Conservation (phyloP, 2,888 invertebrate genomes). For the Philopedon plagiatum region DNA sequence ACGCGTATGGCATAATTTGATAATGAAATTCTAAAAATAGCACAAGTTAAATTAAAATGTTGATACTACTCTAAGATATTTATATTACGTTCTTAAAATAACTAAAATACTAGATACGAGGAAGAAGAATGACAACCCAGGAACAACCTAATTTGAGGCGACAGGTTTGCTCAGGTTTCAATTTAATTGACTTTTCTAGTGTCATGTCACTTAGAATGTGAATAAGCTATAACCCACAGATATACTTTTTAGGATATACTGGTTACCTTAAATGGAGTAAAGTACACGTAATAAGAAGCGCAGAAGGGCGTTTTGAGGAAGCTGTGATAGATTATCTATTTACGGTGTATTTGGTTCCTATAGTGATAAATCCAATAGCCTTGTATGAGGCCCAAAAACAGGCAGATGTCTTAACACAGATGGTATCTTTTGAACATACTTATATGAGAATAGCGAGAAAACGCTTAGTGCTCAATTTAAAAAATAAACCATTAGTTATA, state of each 20-base stretch:
- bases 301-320: slow-evolving; percentile 81
- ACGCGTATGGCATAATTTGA: not conserved
- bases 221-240: no score
- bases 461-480: slow-evolving; percentile 72
- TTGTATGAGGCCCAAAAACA: slow-evolving; percentile 80
- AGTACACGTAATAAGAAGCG: slow-evolving; percentile 73
- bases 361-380: slow-evolving; percentile 75
- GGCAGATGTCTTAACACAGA: slow-evolving; percentile 74
- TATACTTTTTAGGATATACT: slow-evolving; percentile 68
- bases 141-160: no score
- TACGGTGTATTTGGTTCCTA: slow-evolving; percentile 79
- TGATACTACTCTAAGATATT: no score
- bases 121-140: no score
- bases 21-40: not conserved
- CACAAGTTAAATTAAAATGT: no score
- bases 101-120: no score
- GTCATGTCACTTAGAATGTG: no score
- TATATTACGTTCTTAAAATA: no score
- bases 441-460: slow-evolving; percentile 76
- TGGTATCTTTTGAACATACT: slow-evolving; percentile 78
- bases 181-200: no score
- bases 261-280: slow-evolving; percentile 76
- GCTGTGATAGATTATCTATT: slow-evolving; percentile 83
- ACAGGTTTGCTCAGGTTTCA: no score
- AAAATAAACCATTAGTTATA: slow-evolving; percentile 74